Conservation (phyloP, 2,888 invertebrate species). For the Mythimna albipuncta region DNA sequence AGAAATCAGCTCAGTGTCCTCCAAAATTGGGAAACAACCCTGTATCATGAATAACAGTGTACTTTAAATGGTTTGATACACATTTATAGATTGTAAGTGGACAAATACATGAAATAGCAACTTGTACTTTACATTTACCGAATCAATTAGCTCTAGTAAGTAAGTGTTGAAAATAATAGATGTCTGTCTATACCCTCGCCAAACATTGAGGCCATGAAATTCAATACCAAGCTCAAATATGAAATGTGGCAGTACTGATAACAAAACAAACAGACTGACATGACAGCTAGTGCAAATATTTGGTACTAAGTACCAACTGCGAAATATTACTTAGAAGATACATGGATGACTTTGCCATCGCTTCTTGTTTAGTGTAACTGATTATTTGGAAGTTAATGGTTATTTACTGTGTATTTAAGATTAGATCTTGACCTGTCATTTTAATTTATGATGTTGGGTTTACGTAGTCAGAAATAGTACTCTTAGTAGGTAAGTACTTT, state of each 20-base stretch:
- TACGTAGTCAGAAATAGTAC: no score
- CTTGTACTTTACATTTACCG: not conserved
- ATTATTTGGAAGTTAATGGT: not conserved
- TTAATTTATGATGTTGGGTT: no score
- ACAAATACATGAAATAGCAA: conserved; percentile 3
- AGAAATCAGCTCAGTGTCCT: no score
- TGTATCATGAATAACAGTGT: no score
- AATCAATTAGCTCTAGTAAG: not conserved
- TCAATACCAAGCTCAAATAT: conserved; percentile 51
- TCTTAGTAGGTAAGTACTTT: no score
- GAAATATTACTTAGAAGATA: conserved; percentile 30
- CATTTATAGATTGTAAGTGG: no score
- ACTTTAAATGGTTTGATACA: no score
- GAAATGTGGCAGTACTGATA: conserved; percentile 43
- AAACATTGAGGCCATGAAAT: conserved; percentile 45
- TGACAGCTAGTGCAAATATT: conserved; percentile 56
- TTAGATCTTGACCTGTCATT: no score
- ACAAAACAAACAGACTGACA: conserved; percentile 49
- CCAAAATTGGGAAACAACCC: no score
- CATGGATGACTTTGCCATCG: no score
- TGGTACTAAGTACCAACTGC: conserved; percentile 9
- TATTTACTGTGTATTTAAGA: not conserved
- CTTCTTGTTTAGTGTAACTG: no score
- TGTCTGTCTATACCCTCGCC: conserved; percentile 26
- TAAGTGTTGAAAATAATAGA: conserved; percentile 15